Percentiles rank a stretch among this genome's conserved stretches.
Evolutionary conservation across 2,113 vertebrate genomes (phyloP).

Genomic region (Dasyurus viverrinus): DNA sequence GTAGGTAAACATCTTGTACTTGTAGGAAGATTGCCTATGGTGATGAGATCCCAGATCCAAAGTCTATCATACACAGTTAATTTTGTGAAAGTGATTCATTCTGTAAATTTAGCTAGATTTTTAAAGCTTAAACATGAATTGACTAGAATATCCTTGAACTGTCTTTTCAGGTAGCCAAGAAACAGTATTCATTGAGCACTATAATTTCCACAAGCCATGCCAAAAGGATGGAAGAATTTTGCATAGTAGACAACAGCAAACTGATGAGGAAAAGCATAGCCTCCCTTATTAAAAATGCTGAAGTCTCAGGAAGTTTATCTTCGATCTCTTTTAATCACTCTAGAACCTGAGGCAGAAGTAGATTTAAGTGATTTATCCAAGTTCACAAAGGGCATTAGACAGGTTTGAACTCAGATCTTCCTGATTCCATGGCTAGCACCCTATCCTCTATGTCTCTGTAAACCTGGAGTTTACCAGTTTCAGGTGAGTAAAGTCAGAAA

Average conservation of each 20-base stretch:
- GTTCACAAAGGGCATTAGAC: no score
- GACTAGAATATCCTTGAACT: background rate
- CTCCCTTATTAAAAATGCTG: background rate
- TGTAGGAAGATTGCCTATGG: background rate
- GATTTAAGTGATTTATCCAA: no score
- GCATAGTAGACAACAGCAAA: background rate
- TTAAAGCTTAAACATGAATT: slow-evolving; percentile 4
- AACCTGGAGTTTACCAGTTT: no score
- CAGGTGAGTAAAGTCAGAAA: no score
- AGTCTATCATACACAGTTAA: background rate
- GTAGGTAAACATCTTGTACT: background rate
- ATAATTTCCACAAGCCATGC: background rate
- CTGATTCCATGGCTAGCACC: no score
- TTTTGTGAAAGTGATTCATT: background rate
- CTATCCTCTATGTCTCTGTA: no score
- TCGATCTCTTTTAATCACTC: background rate
- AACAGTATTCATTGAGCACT: background rate
- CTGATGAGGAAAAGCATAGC: background rate
- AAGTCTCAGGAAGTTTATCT: background rate
- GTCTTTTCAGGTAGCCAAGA: slow-evolving; percentile 5
- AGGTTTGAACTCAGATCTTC: no score
- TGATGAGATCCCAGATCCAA: background rate
- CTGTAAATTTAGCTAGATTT: background rate
- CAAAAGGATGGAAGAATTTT: background rate
- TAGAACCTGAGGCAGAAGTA: background rate